Evolutionary conservation across 2,113 vertebrate species (phyloP).

Genomic region (Felis catus): F.catus_Fca126_mat1.0 CM031416.1:37642001-37642500

Average conservation of each 20-base stretch:
- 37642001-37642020: background rate
- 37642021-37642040: background rate
- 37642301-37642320: background rate
- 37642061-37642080: too few relatives aligned
- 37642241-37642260: too few relatives aligned
- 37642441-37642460: background rate
- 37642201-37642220: too few relatives aligned
- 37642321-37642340: background rate
- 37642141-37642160: too few relatives aligned
- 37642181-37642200: too few relatives aligned
- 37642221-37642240: too few relatives aligned
- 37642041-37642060: fast-evolving
- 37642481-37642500: background rate
- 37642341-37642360: background rate
- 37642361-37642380: background rate
- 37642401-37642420: background rate
- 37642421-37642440: background rate
- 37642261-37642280: too few relatives aligned
- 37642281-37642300: background rate
- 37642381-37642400: background rate
- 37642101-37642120: too few relatives aligned
- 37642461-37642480: background rate
- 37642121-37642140: too few relatives aligned
- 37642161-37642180: too few relatives aligned
- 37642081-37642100: too few relatives aligned